Percentiles rank a stretch among this genome's conserved stretches.
Evolutionary conservation across 2,888 invertebrate species (phyloP).

Genomic region (Tipula confusa): DNA sequence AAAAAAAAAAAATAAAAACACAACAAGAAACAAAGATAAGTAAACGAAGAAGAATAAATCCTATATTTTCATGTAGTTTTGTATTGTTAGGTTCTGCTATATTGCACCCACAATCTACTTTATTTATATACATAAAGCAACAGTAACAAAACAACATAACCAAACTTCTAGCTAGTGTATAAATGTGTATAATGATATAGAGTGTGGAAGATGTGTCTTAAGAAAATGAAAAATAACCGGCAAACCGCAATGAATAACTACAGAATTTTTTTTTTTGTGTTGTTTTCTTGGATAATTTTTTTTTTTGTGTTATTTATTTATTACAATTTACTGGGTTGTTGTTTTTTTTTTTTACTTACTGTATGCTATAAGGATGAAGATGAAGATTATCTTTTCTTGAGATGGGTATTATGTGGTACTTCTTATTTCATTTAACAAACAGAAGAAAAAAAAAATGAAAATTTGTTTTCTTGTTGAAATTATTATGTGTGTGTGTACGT

Average conservation of each 20-base stretch:
- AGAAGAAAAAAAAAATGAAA: too few relatives aligned
- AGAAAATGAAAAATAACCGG: slow-evolving; percentile 12
- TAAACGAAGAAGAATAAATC: not conserved
- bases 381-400: slow-evolving; percentile 20
- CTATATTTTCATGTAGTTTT: slow-evolving; percentile 20
- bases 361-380: not conserved
- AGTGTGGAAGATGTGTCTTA: slow-evolving; percentile 25
- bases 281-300: not conserved
- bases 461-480: not conserved
- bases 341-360: not conserved
- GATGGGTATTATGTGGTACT: slow-evolving; percentile 20
- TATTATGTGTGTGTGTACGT: not conserved
- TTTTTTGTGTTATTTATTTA: slow-evolving; percentile 9
- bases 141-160: not conserved
- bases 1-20: not conserved
- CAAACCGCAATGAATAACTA: slow-evolving; percentile 25
- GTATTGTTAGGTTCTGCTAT: slow-evolving; percentile 12
- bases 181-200: not conserved
- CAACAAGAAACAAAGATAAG: not conserved
- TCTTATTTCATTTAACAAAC: not conserved
- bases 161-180: not conserved
- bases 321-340: not conserved
- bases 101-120: not conserved
- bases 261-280: not conserved
- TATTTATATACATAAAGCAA: not conserved